A percentile compares a stretch with the other conserved stretches of the same genome.
phyloP scores from a whole-genome alignment of 1,140 invertebrate species.

The Drosophila pandora region DNA sequence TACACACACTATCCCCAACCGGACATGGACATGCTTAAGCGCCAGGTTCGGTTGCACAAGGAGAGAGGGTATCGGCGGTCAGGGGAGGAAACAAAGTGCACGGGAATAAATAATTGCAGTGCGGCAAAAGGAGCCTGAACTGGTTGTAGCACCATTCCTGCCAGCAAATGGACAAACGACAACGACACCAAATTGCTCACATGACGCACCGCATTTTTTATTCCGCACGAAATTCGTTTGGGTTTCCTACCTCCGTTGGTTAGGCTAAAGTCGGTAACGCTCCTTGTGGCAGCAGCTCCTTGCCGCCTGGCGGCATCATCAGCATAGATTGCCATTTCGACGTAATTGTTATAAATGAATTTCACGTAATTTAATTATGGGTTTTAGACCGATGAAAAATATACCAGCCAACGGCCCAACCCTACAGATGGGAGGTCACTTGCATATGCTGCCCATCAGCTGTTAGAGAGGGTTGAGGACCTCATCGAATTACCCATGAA shows the following conservation, averaged over 20 bases:
- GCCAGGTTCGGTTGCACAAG: constrained; percentile 40
- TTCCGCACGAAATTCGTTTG: constrained; percentile 60
- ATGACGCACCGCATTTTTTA: constrained; percentile 78
- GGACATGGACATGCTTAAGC: constrained; percentile 81
- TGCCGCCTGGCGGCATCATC: constrained; percentile 73
- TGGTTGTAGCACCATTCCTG: constrained; percentile 75
- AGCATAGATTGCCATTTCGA: constrained; percentile 79
- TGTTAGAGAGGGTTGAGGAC: constrained; percentile 30
- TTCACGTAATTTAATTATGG: constrained; percentile 80
- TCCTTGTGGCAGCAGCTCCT: constrained; percentile 28
- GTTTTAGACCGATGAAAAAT: constrained; percentile 79
- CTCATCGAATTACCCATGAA: constrained; percentile 29
- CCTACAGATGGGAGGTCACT: constrained; percentile 28
- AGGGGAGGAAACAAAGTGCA: constrained; percentile 42
- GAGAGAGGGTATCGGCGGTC: background rate
- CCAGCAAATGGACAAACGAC: constrained; percentile 49
- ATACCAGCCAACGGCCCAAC: constrained; percentile 56
- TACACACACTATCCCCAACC: constrained; percentile 42
- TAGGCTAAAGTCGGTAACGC: constrained; percentile 48
- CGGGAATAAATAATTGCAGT: constrained; percentile 78
- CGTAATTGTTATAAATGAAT: constrained; percentile 82
- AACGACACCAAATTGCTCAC: constrained; percentile 78
- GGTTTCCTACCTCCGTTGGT: constrained; percentile 30
- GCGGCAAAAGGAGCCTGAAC: constrained; percentile 75
- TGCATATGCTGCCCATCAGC: constrained; percentile 39